Evolutionary conservation across 2,888 invertebrate genomes (phyloP).

Genomic region (Agapetus fuscipes): DNA sequence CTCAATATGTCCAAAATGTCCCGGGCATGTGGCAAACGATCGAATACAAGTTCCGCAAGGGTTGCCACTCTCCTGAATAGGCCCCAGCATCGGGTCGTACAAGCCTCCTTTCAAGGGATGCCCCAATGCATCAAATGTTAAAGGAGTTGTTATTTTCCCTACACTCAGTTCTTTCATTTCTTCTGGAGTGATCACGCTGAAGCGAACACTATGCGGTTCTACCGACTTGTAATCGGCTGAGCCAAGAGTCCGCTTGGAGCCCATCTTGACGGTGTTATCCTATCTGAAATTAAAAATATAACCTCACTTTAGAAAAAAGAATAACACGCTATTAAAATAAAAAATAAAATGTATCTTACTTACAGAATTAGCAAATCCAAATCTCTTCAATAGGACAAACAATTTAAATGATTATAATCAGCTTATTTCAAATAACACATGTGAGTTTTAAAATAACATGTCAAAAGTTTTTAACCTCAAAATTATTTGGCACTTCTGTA

Average conservation of each 20-base stretch:
- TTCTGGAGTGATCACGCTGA: conserved; percentile 64
- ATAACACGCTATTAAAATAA: too few relatives aligned
- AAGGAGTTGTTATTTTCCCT: conserved; percentile 65
- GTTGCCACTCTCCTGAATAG: conserved; percentile 52
- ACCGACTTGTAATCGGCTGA: conserved; percentile 25
- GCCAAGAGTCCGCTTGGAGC: conserved; percentile 1
- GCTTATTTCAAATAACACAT: too few relatives aligned
- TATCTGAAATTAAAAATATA: too few relatives aligned
- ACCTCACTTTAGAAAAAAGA: too few relatives aligned
- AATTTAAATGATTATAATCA: too few relatives aligned
- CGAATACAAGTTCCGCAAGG: conserved; percentile 74
- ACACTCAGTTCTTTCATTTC: conserved; percentile 76
- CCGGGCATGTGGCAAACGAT: conserved; percentile 61
- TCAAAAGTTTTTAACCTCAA: too few relatives aligned
- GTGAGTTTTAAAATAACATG: too few relatives aligned
- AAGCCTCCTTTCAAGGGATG: conserved; percentile 80
- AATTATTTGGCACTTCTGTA: too few relatives aligned
- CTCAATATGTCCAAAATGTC: conserved; percentile 93
- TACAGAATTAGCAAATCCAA: too few relatives aligned
- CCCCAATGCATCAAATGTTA: conserved; percentile 72
- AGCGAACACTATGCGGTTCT: conserved; percentile 43
- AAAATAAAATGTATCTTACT: too few relatives aligned
- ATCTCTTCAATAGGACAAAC: too few relatives aligned
- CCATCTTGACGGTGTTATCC: conserved; percentile 2
- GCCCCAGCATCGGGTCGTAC: conserved; percentile 78